Base-by-base conservation (phyloP, 2,888 invertebrate species). In the Platycheirus albimanus region DNA sequence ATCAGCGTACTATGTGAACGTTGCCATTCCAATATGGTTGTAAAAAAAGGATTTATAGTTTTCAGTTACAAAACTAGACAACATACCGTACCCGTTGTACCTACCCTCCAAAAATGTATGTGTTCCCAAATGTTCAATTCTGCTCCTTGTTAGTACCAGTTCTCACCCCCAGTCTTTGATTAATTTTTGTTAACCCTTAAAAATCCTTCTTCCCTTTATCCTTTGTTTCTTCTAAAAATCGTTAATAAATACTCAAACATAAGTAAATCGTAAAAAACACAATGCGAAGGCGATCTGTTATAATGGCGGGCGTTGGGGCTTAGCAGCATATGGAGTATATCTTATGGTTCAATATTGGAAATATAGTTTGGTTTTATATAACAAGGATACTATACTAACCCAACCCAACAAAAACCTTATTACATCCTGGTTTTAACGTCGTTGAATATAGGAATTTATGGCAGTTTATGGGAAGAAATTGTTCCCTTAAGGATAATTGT, bases 391-490 rank as follows among this genome's bases (percentile, higher is more conserved):
- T 58, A 43, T 10, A 56, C 28, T 45, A 19, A 19, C 24, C 20
- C 52, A 10, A 11, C 28, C 11, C 58, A 3, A 3, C 58, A 3
- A 3, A 49, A 15, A 8, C 49, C n/a, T n/a, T 58, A 24, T 20
- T 19, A 24, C 24, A 30, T 47, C 30, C 8, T 24, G 5, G 24
- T 15, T 41, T 11, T 24, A 64, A 30, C 43, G 19, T 63, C 15
- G 30, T 41, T 54, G 70, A 58, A 52, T 58, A 61, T 58, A 61
- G 47, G 38, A 61, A 72, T 81, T 81, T 77, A 77, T 72, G 61
- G 61, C 41, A 58, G 63, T 43, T 45, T 13, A 17, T 30, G 51
- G 13, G 54, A 7, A 17, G 47, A 13, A 51, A 36, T 71, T 33
- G 51, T 17, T 41, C 56, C 43, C 56, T 56, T 17, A 41, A 41